phyloP scores from a whole-genome alignment of 2,888 invertebrate species.

The Drosophila austrosaltans region DNA sequence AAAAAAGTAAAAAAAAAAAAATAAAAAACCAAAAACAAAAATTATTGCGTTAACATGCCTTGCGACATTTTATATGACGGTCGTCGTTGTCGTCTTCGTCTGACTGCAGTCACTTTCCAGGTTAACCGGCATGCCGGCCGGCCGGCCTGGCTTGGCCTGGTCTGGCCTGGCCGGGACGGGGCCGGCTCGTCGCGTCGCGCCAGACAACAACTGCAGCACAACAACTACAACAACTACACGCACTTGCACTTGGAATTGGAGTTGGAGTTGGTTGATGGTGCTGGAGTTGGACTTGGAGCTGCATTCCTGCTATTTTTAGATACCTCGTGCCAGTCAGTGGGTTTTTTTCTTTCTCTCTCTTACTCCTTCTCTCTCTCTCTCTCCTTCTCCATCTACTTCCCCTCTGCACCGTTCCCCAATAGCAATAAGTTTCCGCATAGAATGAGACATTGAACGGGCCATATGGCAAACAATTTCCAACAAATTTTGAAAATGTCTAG shows the following conservation, averaged over 20 bases:
- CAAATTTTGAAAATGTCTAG: conserved; percentile 7
- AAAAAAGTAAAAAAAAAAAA: not conserved
- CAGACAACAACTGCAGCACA: conserved; percentile 26
- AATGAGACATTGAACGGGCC: not conserved
- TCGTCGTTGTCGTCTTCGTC: conserved; percentile 27
- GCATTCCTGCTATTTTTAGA: conserved; percentile 75
- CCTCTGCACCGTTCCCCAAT: too few relatives aligned
- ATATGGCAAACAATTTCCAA: conserved; percentile 7
- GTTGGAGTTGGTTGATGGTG: conserved; percentile 27
- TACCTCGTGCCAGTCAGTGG: conserved; percentile 55
- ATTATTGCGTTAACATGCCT: conserved; percentile 72
- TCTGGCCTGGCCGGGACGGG: conserved; percentile 2
- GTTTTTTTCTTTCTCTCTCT: not conserved
- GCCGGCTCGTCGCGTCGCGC: conserved; percentile 45
- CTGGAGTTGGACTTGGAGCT: conserved; percentile 50
- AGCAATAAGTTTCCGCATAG: not conserved
- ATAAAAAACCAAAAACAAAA: conserved; percentile 25
- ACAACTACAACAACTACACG: conserved; percentile 25
- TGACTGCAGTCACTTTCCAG: conserved; percentile 22
- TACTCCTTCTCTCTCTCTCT: not conserved
- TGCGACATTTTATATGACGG: conserved; percentile 72
- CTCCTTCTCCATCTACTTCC: not conserved
- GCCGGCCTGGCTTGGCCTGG: conserved; percentile 52
- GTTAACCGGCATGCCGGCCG: conserved; percentile 45
- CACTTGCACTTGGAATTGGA: conserved; percentile 30